Base-by-base conservation (phyloP, 2,888 invertebrate genomes). In the Lissocephala sabroskyi region DNA sequence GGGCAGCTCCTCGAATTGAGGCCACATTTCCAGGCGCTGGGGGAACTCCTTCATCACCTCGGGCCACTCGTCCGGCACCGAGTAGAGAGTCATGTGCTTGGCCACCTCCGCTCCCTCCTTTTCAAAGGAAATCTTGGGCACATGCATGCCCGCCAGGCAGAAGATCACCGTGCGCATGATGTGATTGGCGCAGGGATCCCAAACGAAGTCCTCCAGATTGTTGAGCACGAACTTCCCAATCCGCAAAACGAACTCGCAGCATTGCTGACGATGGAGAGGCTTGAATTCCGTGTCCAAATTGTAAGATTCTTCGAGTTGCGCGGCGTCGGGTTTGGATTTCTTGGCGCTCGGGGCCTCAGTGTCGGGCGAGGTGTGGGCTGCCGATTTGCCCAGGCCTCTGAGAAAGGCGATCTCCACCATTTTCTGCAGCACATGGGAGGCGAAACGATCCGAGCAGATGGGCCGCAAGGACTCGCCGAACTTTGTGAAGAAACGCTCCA, bases 191-290 rank as follows among this genome's bases (percentile, higher is more conserved):
- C 91, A 93, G 0, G 86, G 85, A 78, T 95, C 92, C 88, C 90
- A 91, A 0, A 93, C 87, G 71, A 92, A 95, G 75, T 95, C 94
- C 79, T 95, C 95, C 49, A 94, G 85, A 85, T 95, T 95, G 81
- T 95, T 95, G 0, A 94, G 82, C 16, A 91, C 86, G 82, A 92
- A 95, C 84, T 89, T 92, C 51, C 90, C 88, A 2, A 92, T 85
- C 82, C 91, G 93, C 10, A 91, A 56, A 1, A 91, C 88, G 79
- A 92, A 92, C 9, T 88, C 85, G 1, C 87, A 85, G 61, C 91
- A 92, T 36, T 84, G 86, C 26, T 85, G 71, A n/a, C 86, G 78
- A 53, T 89, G 89, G 2, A 86, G 84, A 3, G 84, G 67, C 1
- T 79, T 74, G 37, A 87, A 88, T 47, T 85, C 80, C 0, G 70